Evolutionary conservation across 2,888 invertebrate genomes (phyloP).

Genomic region (Calameuta idolon): DNA sequence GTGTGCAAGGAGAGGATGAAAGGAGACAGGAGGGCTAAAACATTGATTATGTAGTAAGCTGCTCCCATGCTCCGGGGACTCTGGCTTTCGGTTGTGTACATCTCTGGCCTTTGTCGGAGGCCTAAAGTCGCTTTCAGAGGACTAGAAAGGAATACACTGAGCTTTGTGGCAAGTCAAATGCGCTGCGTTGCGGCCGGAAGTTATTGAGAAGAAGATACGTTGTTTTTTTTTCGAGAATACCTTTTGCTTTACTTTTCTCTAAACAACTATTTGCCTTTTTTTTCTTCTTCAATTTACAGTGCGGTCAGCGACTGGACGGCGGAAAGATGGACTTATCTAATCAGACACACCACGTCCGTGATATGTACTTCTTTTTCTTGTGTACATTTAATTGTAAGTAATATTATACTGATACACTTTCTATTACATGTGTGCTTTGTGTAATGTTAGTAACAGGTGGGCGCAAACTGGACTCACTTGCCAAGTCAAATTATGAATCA

Average conservation of each 20-base stretch:
- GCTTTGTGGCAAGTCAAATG: neutral
- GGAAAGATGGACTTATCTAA: neutral
- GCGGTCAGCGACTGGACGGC: neutral
- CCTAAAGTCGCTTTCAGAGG: slow-evolving; percentile 1
- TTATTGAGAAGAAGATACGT: neutral
- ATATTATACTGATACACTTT: neutral
- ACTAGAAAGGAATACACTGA: neutral
- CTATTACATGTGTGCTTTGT: neutral
- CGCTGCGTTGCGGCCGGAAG: neutral
- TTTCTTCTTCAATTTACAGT: too few relatives aligned
- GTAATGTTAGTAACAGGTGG: neutral
- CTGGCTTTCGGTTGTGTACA: neutral
- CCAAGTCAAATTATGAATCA: neutral
- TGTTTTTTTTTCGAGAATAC: neutral
- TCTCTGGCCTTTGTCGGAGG: slow-evolving; percentile 3
- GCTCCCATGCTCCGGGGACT: slow-evolving; percentile 11
- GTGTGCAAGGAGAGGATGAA: slow-evolving; percentile 13
- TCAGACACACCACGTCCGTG: neutral
- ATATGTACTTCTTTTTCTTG: neutral
- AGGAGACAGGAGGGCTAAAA: slow-evolving; percentile 36
- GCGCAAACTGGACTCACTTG: neutral
- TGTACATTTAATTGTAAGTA: neutral
- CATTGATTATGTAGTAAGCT: slow-evolving; percentile 47
- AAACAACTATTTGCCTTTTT: neutral
- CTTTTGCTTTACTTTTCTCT: neutral